Evolutionary conservation across 2,113 vertebrate genomes (phyloP).

Genomic region (Nesoenas mayeri): DNA sequence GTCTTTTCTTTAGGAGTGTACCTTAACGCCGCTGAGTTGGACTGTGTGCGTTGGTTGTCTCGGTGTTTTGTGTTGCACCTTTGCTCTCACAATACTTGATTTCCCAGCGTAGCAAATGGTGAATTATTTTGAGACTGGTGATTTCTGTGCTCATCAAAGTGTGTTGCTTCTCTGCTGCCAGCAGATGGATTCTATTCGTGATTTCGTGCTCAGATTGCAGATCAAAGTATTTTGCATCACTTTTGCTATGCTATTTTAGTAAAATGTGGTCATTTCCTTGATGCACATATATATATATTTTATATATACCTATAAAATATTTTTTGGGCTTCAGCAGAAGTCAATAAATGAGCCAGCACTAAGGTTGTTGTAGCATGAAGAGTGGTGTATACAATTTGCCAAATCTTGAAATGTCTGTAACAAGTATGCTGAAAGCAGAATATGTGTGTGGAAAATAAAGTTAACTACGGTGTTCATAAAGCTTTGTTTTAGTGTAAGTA

Average conservation of each 20-base stretch:
- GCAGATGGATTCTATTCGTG: not conserved
- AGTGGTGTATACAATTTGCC: not conserved
- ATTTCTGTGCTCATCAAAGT: not conserved
- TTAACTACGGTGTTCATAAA: not conserved
- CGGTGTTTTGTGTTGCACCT: not conserved
- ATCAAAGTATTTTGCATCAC: not conserved
- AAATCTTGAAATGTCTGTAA: slow-evolving; percentile 3
- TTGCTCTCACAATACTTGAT: not conserved
- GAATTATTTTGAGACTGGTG: not conserved
- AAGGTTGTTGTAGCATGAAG: not conserved
- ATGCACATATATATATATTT: not conserved
- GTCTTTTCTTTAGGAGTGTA: not conserved
- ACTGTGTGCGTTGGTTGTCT: not conserved
- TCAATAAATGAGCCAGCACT: not conserved
- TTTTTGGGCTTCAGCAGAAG: slow-evolving; percentile 23
- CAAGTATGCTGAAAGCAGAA: not conserved
- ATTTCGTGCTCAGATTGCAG: not conserved
- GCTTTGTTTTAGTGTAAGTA: not conserved
- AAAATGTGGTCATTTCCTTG: not conserved
- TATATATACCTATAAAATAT: not conserved
- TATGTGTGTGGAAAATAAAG: slow-evolving; percentile 44
- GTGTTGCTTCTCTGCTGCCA: not conserved
- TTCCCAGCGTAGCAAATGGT: not conserved
- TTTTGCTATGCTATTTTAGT: not conserved
- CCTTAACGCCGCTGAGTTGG: not conserved